phyloP scores from a whole-genome alignment of 2,888 invertebrate genomes.

The Agonopterix subpropinquella region DNA sequence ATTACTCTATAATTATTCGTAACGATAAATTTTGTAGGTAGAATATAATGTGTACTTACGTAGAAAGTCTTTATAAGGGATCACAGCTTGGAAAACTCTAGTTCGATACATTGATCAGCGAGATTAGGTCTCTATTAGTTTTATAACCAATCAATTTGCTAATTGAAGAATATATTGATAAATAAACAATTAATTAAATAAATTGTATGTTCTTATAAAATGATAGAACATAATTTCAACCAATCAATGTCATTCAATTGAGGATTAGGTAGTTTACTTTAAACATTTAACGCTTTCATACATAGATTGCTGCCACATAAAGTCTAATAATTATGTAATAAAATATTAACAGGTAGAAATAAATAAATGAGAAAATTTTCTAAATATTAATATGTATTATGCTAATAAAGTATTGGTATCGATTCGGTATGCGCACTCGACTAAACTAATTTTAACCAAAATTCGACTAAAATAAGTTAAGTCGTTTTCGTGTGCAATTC shows the following conservation, averaged over 20 bases:
- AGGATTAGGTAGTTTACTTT: conserved; percentile 16
- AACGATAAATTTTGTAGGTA: conserved; percentile 34
- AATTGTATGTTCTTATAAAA: no score
- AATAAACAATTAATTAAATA: no score
- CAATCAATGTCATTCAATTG: conserved; percentile 19
- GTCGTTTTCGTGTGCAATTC: no score
- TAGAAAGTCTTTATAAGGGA: conserved; percentile 74
- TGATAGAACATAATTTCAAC: conserved; percentile 8
- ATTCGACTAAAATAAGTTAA: no score
- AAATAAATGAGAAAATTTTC: no score
- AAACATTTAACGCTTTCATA: conserved; percentile 2
- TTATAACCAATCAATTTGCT: conserved; percentile 4
- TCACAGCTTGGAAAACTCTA: conserved; percentile 74
- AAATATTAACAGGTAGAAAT: no score
- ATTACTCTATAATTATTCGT: conserved; percentile 21
- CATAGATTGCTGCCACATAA: neutral
- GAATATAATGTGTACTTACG: conserved; percentile 53
- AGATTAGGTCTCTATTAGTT: conserved; percentile 23
- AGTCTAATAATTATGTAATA: no score
- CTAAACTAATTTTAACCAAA: no score
- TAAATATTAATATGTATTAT: no score
- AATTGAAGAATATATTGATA: no score
- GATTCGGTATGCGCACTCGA: no score
- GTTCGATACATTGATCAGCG: conserved; percentile 51
- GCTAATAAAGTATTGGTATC: no score